Evolutionary conservation across 2,888 invertebrate genomes (phyloP).

Genomic region (Eupithecia pulchellata): DNA sequence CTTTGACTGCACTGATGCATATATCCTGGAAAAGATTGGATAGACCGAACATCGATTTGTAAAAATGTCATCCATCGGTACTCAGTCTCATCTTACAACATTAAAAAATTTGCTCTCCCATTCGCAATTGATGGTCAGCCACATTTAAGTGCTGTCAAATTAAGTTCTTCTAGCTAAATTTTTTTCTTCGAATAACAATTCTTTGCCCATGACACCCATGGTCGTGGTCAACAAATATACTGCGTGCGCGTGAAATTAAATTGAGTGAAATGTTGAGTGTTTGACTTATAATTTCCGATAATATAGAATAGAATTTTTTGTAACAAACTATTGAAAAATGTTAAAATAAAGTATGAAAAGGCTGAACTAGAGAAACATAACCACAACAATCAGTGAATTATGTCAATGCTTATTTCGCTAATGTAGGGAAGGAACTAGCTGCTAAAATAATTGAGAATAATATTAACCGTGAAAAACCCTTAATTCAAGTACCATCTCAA

Average conservation of each 20-base stretch:
- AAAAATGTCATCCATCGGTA: too few relatives aligned
- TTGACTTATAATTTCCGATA: background rate
- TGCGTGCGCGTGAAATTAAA: background rate
- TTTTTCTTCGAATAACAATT: too few relatives aligned
- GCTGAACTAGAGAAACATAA: too few relatives aligned
- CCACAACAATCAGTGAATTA: too few relatives aligned
- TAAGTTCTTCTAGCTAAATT: background rate
- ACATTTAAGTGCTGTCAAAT: background rate
- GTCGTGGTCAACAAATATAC: background rate
- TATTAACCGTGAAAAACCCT: too few relatives aligned
- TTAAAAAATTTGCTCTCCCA: background rate
- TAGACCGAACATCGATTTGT: background rate
- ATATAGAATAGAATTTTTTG: too few relatives aligned
- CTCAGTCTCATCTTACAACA: background rate
- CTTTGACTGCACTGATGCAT: conserved; percentile 95
- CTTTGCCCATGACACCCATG: background rate
- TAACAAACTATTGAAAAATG: too few relatives aligned
- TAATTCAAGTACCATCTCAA: too few relatives aligned
- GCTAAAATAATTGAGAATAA: too few relatives aligned
- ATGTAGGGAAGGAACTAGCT: too few relatives aligned
- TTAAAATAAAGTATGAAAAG: too few relatives aligned
- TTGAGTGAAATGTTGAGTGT: background rate
- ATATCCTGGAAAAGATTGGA: conserved; percentile 87
- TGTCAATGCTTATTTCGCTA: too few relatives aligned
- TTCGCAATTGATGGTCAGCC: background rate